Percentiles rank a stretch among this genome's conserved stretches.
Evolutionary conservation across 2,888 invertebrate species (phyloP).

Genomic region (Leistus spinibarbis): DNA sequence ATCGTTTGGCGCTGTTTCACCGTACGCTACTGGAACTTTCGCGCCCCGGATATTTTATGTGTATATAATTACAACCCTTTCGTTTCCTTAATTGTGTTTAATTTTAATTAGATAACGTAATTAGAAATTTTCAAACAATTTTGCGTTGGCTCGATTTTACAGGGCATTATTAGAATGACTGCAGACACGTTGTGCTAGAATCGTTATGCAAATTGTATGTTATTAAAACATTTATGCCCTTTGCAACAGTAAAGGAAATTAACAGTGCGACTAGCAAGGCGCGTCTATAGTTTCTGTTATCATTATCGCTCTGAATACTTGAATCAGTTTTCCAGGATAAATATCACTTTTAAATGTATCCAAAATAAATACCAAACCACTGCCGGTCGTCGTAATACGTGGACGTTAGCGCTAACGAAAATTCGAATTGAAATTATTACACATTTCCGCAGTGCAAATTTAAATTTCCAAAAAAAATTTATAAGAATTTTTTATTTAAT

Average conservation of each 20-base stretch:
- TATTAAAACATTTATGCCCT: not conserved
- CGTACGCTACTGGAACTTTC: not conserved
- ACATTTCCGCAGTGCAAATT: no score
- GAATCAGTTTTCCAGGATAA: no score
- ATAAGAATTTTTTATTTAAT: no score
- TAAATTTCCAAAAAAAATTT: no score
- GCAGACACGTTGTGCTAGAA: not conserved
- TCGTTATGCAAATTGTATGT: not conserved
- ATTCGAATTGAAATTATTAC: no score
- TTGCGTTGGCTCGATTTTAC: not conserved
- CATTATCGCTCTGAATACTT: no score
- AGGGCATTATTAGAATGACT: conserved; percentile 4
- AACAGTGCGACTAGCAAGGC: not conserved
- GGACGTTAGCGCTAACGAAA: no score
- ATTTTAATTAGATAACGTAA: conserved; percentile 9
- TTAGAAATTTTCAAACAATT: conserved; percentile 6
- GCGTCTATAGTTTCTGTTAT: no score
- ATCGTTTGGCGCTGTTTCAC: not conserved
- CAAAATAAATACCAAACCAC: no score
- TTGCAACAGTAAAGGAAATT: not conserved
- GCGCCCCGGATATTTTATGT: not conserved
- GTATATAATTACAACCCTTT: conserved; percentile 7
- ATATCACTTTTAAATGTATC: no score
- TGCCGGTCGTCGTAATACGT: no score
- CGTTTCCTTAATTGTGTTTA: conserved; percentile 10